phyloP scores from a whole-genome alignment of 2,113 vertebrate species.

The Seriola quinqueradiata region DNA sequence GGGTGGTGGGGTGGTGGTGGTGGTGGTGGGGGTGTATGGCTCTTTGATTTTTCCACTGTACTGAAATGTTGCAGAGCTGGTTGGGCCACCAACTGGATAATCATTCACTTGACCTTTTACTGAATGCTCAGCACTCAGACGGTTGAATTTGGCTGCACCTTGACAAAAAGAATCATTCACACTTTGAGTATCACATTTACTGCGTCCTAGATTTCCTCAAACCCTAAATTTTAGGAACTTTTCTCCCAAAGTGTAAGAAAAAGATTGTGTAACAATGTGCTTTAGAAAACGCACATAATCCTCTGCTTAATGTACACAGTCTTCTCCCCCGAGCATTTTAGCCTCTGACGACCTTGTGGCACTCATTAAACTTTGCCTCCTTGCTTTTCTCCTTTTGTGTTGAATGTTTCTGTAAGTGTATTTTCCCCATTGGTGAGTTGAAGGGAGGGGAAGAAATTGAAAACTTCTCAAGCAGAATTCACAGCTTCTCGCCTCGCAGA shows the following conservation, averaged over 20 bases:
- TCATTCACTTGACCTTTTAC: slow-evolving; percentile 43
- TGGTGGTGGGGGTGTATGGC: not conserved
- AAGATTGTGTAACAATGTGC: not conserved
- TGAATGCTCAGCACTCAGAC: not conserved
- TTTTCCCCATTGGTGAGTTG: slow-evolving; percentile 17
- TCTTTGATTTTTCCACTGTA: slow-evolving; percentile 21
- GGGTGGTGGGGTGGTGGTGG: not conserved
- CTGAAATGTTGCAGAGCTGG: slow-evolving; percentile 16
- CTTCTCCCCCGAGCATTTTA: not conserved
- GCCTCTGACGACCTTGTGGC: slow-evolving; percentile 23
- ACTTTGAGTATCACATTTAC: slow-evolving; percentile 26
- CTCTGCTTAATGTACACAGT: not conserved
- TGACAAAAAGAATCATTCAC: slow-evolving; percentile 4
- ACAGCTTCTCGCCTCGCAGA: slow-evolving; percentile 19
- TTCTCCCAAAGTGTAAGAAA: slow-evolving; percentile 2
- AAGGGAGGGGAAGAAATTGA: slow-evolving; percentile 31
- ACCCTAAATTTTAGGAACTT: slow-evolving; percentile 3
- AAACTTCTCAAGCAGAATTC: slow-evolving; percentile 56
- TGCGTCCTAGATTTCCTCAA: not conserved
- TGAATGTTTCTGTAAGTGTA: slow-evolving; percentile 13
- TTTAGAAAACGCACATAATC: slow-evolving; percentile 16
- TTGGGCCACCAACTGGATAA: slow-evolving; percentile 16
- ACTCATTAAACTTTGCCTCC: slow-evolving; percentile 25
- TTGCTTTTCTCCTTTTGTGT: not conserved
- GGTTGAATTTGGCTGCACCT: slow-evolving; percentile 19